Evolutionary conservation across 2,797 vertebrate species (phyloP).

Genomic region (Chromobotia macracanthus): DNA sequence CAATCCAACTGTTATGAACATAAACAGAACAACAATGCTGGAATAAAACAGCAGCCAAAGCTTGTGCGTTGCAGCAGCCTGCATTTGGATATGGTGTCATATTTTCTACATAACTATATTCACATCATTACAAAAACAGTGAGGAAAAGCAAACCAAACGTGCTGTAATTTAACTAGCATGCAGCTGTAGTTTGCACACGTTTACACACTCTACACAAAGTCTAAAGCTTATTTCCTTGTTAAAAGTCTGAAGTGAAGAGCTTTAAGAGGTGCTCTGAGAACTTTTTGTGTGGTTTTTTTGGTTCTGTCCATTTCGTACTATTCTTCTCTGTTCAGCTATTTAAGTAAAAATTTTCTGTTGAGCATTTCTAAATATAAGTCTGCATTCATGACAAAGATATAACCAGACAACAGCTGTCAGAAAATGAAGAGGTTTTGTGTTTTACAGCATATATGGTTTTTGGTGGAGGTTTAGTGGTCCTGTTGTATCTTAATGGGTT

Average conservation of each 20-base stretch:
- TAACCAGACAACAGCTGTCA: not conserved
- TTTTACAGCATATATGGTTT: not conserved
- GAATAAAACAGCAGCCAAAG: conserved; percentile 10
- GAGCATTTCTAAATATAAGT: conserved; percentile 8
- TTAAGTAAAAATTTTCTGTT: not conserved
- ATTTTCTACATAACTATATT: conserved; percentile 10
- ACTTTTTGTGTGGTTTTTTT: conserved; percentile 1
- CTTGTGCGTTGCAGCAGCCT: conserved; percentile 44
- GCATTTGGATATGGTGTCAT: not conserved
- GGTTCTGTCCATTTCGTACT: not conserved
- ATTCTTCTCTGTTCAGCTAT: not conserved
- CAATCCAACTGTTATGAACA: not conserved
- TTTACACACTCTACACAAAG: conserved; percentile 16
- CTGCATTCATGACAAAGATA: not conserved
- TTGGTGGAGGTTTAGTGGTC: conserved; percentile 14
- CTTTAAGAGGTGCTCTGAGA: conserved; percentile 16
- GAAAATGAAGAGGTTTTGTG: conserved; percentile 2
- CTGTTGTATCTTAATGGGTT: not conserved
- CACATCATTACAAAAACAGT: not conserved
- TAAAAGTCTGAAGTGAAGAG: not conserved
- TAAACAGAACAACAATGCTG: not conserved
- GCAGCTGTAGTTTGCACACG: not conserved
- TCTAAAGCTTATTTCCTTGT: not conserved
- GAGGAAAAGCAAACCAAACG: conserved; percentile 10
- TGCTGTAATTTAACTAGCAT: conserved; percentile 8